Base-by-base conservation (phyloP, 2,797 vertebrate genomes). In the Garrulus glandarius region DNA sequence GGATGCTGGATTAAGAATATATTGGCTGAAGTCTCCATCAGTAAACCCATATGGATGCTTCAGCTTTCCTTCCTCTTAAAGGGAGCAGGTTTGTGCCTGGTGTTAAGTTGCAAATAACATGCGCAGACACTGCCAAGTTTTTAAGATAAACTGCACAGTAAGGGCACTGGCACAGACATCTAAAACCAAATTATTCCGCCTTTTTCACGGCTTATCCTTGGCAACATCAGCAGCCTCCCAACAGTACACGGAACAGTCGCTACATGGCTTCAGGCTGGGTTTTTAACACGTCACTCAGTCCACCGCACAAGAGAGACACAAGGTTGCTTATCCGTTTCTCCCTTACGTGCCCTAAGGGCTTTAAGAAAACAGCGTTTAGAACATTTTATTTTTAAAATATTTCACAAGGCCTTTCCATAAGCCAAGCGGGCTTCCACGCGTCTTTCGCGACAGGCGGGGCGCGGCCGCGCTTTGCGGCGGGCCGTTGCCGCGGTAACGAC, bases 41-140 rank as follows among this genome's bases (percentile, higher is more conserved):
- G 21, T 24, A 19, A 43, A 53, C 3, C 7, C 10, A 21, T 6
- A 30, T 0, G 0, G 9, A 6, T 24, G 20, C 46, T 34, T 32
- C 32, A 21, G 11, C 55, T 77, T 41, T 29, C 46, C 74, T 50
- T 26, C 26, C 30, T 15, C 2, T 12, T 11, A 57, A 36, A 87
- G 65, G 43, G 20, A 60, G 47, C 47, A 30, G 63, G 15, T 67
- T 32, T 4, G 1, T 15, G n/a, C 59, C 19, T 6, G 30, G 23
- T 13, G 18, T 34, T 24, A n/a, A 32, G 13, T 36, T 55, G 50
- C 34, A 41, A 1, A 2, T 5, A 12, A 2, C 14, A 5, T 0
- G 3, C 26, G 16, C n/a, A 27, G 7, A 46, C 85, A 34, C 11
- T 15, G 37, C 15, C 27, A 6, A 0, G 1, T 39, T 53, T 61